phyloP scores from a whole-genome alignment of 2,888 invertebrate species.

The Conchocele bisecta region DNA sequence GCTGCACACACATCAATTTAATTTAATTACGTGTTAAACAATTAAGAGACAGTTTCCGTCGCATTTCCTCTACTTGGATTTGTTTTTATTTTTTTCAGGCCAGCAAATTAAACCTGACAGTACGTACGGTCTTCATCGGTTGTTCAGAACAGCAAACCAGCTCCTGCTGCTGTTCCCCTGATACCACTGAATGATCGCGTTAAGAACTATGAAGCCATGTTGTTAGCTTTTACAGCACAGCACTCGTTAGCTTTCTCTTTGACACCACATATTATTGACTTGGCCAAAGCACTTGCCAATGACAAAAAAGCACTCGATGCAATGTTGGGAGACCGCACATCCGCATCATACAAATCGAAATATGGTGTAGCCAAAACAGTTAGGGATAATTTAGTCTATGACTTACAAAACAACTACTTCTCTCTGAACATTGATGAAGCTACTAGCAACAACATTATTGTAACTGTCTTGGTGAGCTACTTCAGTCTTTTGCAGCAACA shows the following conservation, averaged over 20 bases:
- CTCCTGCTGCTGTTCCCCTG: too few relatives aligned
- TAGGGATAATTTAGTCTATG: constrained; percentile 6
- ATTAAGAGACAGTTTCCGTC: too few relatives aligned
- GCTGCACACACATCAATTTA: too few relatives aligned
- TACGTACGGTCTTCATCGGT: too few relatives aligned
- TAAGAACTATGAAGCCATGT: constrained; percentile 24
- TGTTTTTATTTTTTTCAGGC: too few relatives aligned
- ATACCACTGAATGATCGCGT: too few relatives aligned
- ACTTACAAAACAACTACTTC: constrained; percentile 7
- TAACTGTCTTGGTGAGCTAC: constrained; percentile 45
- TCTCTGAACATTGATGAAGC: constrained; percentile 43
- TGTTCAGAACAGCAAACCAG: too few relatives aligned
- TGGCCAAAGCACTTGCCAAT: constrained; percentile 32
- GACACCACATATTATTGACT: constrained; percentile 36
- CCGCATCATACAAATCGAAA: constrained; percentile 45
- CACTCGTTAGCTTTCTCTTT: constrained; percentile 42
- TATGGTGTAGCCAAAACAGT: constrained; percentile 33
- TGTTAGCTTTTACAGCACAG: constrained; percentile 46
- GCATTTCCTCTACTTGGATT: too few relatives aligned
- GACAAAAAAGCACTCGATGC: constrained; percentile 40
- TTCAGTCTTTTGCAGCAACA: constrained; percentile 18
- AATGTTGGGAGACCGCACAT: constrained; percentile 35
- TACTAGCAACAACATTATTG: constrained; percentile 39
- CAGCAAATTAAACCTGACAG: too few relatives aligned
- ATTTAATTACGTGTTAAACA: too few relatives aligned